A percentile compares a stretch with the other conserved stretches of the same genome.
Evolutionary conservation across 2,888 invertebrate genomes (phyloP).

Genomic region (Drosophila eohydei): DNA sequence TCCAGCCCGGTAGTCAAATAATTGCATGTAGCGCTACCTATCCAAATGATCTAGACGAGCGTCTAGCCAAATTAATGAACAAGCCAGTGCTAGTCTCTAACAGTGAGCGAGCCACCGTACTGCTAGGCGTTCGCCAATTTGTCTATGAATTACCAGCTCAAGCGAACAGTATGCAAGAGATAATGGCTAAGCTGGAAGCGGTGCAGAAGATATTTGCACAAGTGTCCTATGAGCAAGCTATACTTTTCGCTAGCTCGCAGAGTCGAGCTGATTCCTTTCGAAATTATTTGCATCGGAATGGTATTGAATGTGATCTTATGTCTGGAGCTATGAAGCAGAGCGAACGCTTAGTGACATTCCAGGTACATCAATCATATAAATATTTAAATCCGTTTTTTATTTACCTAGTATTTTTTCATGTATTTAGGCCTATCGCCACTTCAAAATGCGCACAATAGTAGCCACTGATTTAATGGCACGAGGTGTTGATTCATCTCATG

Average conservation of each 20-base stretch:
- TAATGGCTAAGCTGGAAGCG: conserved; percentile 88
- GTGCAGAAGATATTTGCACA: conserved; percentile 89
- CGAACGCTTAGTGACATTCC: conserved; percentile 90
- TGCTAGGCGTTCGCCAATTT: conserved; percentile 94
- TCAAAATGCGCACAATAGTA: conserved; percentile 93
- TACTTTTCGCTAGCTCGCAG: conserved; percentile 96
- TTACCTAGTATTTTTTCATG: not conserved
- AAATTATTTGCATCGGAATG: conserved; percentile 89
- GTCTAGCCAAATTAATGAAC: conserved; percentile 91
- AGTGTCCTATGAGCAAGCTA: conserved; percentile 93
- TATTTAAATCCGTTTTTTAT: not conserved
- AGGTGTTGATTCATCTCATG: conserved; percentile 97
- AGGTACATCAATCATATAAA: conserved; percentile 19
- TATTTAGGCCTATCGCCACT: conserved; percentile 89
- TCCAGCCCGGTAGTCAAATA: conserved; percentile 93
- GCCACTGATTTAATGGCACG: conserved; percentile 96
- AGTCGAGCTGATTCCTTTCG: conserved; percentile 92
- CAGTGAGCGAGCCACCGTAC: conserved; percentile 88
- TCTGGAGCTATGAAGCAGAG: conserved; percentile 92
- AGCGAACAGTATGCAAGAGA: conserved; percentile 88
- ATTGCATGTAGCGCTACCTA: conserved; percentile 98
- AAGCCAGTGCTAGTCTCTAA: conserved; percentile 91
- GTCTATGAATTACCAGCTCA: conserved; percentile 88
- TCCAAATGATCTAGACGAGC: conserved; percentile 89
- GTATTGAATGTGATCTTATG: conserved; percentile 92